Evolutionary conservation across 2,797 vertebrate genomes (phyloP), one percentile per base, ranked within the genome.

Genomic region (Dendrocincla fuliginosa): DNA sequence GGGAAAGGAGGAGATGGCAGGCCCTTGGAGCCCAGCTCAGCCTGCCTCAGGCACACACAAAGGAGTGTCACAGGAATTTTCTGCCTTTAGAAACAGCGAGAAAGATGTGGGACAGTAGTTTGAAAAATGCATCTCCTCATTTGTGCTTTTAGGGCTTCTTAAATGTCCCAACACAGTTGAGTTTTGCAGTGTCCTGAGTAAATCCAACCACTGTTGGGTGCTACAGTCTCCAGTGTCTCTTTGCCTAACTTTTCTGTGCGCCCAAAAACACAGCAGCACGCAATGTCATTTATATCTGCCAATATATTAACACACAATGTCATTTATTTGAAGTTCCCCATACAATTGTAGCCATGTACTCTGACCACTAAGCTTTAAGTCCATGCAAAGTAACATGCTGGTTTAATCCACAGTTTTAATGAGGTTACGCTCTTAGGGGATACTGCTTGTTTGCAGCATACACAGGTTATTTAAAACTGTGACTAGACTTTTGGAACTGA

Each of bases 31-130:
- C 16, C 6, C 78, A 69, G 60, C 60, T 69, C 37, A 17, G 37
- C 11, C 11, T 32, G 57, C 30, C 53, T 57, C 39, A 46, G 67
- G 39, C 13, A 3, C 35, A 6, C 15, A 20, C 0, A 16, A 30
- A 52, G 39, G 53, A 55, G 9, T 1, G 0, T 22, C 8, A 0
- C 37, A 35, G 44, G 71, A 22, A 8, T 47, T 55, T 50, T 8
- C 41, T 59, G n/a, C 57, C 39, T 9, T 13, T 15, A 56, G 33
- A 71, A 76, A 39, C 46, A 39, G 13, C 64, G 56, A 47, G 25
- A n/a, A 37, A 47, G 25, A n/a, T 18, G 11, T 22, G 5, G 24
- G 49, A n/a, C 23, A 50, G 35, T 3, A 70, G 33, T 41, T 79
- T 6, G 5, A 41, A 65, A 87, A 87, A 77, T 5, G 4, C 7